phyloP scores from a whole-genome alignment of 2,888 invertebrate genomes.

The Metallyticus violacea region DNA sequence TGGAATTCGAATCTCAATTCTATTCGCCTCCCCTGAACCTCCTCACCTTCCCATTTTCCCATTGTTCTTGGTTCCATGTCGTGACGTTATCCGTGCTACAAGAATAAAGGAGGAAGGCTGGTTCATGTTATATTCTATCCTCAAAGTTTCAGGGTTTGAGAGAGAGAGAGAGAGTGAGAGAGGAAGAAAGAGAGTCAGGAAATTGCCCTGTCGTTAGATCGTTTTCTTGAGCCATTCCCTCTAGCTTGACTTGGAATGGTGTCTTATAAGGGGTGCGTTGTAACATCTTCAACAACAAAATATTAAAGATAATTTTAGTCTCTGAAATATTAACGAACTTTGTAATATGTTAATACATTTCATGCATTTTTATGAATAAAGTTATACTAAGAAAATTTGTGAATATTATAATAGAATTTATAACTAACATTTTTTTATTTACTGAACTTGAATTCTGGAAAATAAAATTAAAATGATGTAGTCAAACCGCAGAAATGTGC shows the following conservation, averaged over 20 bases:
- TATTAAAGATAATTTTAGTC: no score
- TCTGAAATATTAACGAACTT: no score
- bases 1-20: conserved; percentile 14
- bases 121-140: background rate
- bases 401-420: no score
- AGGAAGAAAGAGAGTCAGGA: background rate
- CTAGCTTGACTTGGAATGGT: background rate
- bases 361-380: no score
- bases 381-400: no score
- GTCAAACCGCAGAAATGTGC: no score
- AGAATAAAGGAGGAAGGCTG: background rate
- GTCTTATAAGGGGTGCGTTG: background rate
- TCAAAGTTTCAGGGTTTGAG: background rate
- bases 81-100: background rate
- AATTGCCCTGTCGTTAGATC: background rate
- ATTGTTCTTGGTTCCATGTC: background rate
- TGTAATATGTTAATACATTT: no score
- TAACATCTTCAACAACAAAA: background rate
- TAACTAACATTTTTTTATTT: no score
- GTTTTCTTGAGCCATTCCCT: background rate
- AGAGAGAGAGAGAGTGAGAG: background rate
- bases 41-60: background rate
- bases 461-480: no score
- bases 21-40: background rate
- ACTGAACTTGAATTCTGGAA: no score